Conservation (phyloP, 2,797 vertebrate species). For the Austrolebias charrua region DNA sequence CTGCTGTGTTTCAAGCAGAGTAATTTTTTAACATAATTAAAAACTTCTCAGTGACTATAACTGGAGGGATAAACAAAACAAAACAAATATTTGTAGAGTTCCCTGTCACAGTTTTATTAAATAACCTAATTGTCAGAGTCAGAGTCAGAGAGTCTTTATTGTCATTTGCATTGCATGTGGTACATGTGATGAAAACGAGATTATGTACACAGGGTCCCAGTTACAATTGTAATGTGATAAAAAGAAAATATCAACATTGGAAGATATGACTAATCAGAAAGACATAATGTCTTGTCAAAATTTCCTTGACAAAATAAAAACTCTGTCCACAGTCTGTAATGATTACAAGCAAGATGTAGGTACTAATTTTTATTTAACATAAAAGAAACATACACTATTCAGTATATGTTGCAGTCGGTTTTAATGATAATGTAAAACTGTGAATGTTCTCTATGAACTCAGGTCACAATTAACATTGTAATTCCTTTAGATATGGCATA, state of each 20-base stretch:
- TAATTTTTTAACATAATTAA: too few relatives aligned
- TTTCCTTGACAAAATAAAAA: not conserved
- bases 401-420: not conserved
- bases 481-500: conserved; percentile 51
- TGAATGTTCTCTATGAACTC: conserved; percentile 24
- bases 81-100: not conserved
- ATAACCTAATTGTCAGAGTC: not conserved
- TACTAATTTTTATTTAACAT: not conserved
- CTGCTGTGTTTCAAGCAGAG: too few relatives aligned
- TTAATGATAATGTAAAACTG: not conserved
- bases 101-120: not conserved
- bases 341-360: too few relatives aligned
- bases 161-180: too few relatives aligned
- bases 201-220: too few relatives aligned
- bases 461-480: conserved; percentile 37
- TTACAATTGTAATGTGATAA: not conserved
- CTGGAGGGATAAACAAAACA: too few relatives aligned
- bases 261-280: not conserved
- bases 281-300: not conserved
- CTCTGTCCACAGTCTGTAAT: not conserved
- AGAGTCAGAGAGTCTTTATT: too few relatives aligned
- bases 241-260: not conserved
- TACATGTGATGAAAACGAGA: too few relatives aligned
- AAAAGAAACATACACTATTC: not conserved
- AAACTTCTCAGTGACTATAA: too few relatives aligned